A percentile compares a stretch with the other conserved stretches of the same genome.
phyloP scores from a whole-genome alignment of 2,888 invertebrate species.

The Sussaba pulchella region DNA sequence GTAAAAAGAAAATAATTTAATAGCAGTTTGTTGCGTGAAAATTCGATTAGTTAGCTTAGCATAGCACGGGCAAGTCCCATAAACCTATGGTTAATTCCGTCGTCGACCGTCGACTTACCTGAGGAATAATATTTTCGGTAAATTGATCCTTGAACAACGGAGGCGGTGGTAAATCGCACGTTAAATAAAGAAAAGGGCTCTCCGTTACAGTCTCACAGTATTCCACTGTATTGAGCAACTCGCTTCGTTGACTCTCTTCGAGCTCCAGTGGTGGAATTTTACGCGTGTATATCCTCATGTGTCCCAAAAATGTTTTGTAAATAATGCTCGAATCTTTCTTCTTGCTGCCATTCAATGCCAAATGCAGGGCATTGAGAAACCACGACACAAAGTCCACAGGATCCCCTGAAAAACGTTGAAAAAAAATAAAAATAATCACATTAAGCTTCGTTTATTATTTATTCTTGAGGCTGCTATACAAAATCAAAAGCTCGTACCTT shows the following conservation, averaged over 20 bases:
- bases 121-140: conserved; percentile 99
- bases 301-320: conserved; percentile 96
- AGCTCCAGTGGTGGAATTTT: conserved; percentile 97
- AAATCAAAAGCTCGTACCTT: conserved; percentile 88
- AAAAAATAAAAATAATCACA: background rate
- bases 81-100: no score
- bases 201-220: conserved; percentile 95
- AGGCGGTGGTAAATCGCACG: conserved; percentile 98
- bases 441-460: conserved; percentile 8
- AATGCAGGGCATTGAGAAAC: conserved; percentile 98
- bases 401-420: conserved; percentile 90
- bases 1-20: conserved; percentile 13
- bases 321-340: conserved; percentile 95
- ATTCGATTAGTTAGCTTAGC: no score
- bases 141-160: conserved; percentile 99
- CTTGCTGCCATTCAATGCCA: conserved; percentile 96
- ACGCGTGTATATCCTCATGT: conserved; percentile 95
- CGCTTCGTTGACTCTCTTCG: conserved; percentile 94
- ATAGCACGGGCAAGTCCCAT: no score
- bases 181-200: conserved; percentile 97
- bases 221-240: conserved; percentile 92
- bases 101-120: conserved; percentile 86
- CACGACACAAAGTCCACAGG: conserved; percentile 99
- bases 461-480: background rate
- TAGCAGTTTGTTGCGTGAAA: background rate